These are phyloP conservation scores for Myotis davidii DNA, from an alignment of 2,113 vertebrate genomes.

Conservation along the genomic window DNA sequence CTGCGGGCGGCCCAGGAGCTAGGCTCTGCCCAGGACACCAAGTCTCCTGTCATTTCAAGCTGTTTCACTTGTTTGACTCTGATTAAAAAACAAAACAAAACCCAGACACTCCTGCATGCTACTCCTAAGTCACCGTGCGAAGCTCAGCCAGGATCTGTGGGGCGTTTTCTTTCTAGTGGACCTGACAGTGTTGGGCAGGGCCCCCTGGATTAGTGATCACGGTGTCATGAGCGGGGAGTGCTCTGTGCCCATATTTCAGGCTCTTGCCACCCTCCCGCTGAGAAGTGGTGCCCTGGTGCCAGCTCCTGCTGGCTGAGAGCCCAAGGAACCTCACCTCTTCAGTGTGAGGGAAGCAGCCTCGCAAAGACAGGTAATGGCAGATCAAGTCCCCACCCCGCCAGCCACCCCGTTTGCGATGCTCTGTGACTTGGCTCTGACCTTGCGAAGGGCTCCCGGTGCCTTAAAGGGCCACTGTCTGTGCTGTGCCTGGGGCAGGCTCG, in stretches of 20 bases:
- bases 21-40: neutral
- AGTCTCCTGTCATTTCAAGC: neutral
- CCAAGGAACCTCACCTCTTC: neutral
- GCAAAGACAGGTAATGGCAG: neutral
- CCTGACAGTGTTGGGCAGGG: neutral
- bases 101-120: neutral
- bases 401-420: neutral
- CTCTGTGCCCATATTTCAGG: neutral
- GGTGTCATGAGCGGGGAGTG: accelerated
- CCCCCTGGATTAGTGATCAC: neutral
- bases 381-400: too few relatives aligned
- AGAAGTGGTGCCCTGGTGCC: neutral
- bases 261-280: neutral
- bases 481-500: neutral
- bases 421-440: neutral
- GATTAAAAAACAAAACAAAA: neutral
- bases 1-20: neutral
- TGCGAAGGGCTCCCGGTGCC: neutral
- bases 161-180: neutral
- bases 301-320: neutral
- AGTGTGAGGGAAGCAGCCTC: neutral
- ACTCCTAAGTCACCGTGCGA: neutral
- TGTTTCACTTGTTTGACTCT: neutral
- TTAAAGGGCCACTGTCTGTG: accelerated
- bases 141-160: neutral